These are phyloP conservation scores for Temnothorax rugatulus DNA, from an alignment of 2,888 invertebrate species.

Conservation along the genomic window DNA sequence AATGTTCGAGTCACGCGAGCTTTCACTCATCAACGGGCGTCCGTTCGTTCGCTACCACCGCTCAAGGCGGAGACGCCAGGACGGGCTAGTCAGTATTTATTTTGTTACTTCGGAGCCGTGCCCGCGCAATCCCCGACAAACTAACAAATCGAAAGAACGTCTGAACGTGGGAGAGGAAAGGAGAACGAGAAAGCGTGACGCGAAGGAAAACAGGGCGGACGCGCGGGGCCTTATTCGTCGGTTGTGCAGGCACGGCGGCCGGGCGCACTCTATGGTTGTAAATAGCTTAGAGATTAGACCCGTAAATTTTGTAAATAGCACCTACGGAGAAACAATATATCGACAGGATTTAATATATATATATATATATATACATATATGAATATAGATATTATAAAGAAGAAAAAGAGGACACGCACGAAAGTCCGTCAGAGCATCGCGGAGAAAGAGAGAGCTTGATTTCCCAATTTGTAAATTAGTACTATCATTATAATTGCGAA, in stretches of 20 bases:
- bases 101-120: slow-evolving; percentile 74
- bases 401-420: slow-evolving; percentile 15
- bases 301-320: slow-evolving; percentile 74
- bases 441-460: slow-evolving; percentile 53
- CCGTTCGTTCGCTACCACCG: slow-evolving; percentile 57
- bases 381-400: slow-evolving; percentile 47
- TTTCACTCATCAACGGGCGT: slow-evolving; percentile 19
- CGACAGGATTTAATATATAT: slow-evolving; percentile 39
- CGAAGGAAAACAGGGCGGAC: slow-evolving; percentile 30
- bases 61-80: slow-evolving; percentile 68
- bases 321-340: slow-evolving; percentile 49
- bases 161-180: slow-evolving; percentile 9
- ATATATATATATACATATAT: slow-evolving; percentile 37
- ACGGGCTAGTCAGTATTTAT: slow-evolving; percentile 83
- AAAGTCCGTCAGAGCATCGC: slow-evolving; percentile 45
- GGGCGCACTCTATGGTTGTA: slow-evolving; percentile 75
- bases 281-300: slow-evolving; percentile 70
- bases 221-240: slow-evolving; percentile 74
- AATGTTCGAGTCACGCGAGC: slow-evolving; percentile 40
- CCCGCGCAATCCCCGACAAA: slow-evolving; percentile 67
- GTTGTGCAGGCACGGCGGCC: slow-evolving; percentile 72
- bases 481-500: slow-evolving; percentile 57
- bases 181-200: neutral
- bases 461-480: slow-evolving; percentile 65
- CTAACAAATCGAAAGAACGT: slow-evolving; percentile 36